These are phyloP conservation scores for Prionace glauca DNA, from an alignment of 2,797 vertebrate genomes.

Conservation along the genomic window DNA sequence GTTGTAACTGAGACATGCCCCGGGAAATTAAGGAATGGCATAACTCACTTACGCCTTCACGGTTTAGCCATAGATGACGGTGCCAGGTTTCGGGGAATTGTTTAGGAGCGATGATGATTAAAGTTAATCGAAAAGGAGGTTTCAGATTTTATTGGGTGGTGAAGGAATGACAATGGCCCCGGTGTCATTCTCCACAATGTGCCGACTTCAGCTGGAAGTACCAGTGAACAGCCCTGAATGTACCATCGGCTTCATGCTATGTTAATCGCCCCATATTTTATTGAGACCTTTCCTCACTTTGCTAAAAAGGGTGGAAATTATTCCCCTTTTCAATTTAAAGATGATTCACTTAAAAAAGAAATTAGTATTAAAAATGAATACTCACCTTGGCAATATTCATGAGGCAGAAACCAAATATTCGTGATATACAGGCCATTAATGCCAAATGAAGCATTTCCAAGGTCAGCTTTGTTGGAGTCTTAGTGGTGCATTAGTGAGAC, in stretches of 20 bases:
- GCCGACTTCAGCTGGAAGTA: background rate
- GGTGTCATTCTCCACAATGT: background rate
- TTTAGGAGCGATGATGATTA: background rate
- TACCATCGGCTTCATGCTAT: background rate
- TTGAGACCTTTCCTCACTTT: background rate
- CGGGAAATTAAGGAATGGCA: background rate
- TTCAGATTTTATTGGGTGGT: background rate
- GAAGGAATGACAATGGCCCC: background rate
- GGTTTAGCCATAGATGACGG: background rate
- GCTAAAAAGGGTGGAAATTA: background rate
- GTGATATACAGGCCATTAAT: background rate
- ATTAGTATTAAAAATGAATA: background rate
- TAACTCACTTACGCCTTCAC: background rate
- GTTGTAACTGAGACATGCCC: background rate
- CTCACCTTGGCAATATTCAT: background rate
- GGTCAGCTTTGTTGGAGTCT: constrained; percentile 10
- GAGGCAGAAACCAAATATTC: background rate
- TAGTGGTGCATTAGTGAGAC: constrained; percentile 12
- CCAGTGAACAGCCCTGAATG: background rate
- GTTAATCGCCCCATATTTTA: background rate
- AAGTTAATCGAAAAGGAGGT: background rate
- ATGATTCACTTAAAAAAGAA: background rate
- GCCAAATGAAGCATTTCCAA: background rate
- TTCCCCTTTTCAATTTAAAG: background rate
- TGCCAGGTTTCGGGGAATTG: background rate